Evolutionary conservation across 2,797 vertebrate genomes (phyloP).

Genomic region (Xyrichtys novacula): DNA sequence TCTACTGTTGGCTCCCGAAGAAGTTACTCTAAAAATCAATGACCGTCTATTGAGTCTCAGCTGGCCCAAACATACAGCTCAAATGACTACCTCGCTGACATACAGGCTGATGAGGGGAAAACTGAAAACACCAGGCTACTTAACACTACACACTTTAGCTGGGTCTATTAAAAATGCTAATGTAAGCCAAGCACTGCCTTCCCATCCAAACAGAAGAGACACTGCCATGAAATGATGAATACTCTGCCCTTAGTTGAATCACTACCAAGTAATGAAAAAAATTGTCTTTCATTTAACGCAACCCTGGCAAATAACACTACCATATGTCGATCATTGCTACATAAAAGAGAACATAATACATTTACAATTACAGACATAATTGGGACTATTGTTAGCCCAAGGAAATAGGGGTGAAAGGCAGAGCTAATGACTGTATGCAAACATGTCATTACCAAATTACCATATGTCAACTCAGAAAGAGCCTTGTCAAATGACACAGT

Average conservation of each 20-base stretch:
- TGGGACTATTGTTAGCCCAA: conserved; percentile 83
- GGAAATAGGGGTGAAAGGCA: conserved; percentile 82
- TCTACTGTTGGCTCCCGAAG: conserved; percentile 21
- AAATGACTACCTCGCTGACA: conserved; percentile 47
- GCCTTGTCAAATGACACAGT: conserved; percentile 81
- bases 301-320: conserved; percentile 66
- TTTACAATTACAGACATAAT: conserved; percentile 83
- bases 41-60: conserved; percentile 4
- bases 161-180: conserved; percentile 47
- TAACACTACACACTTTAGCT: conserved; percentile 32
- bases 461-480: conserved; percentile 82
- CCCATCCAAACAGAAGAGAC: conserved; percentile 40
- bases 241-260: conserved; percentile 65
- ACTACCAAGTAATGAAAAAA: conserved; percentile 60
- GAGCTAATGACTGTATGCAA: conserved; percentile 83
- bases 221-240: conserved; percentile 57
- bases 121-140: conserved; percentile 39
- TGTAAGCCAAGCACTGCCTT: conserved; percentile 47
- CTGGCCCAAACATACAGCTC: conserved; percentile 39
- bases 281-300: conserved; percentile 62
- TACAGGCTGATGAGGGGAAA: conserved; percentile 35
- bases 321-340: conserved; percentile 73
- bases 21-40: conserved; percentile 21
- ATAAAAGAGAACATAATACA: conserved; percentile 75
- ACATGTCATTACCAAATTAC: conserved; percentile 84